phyloP scores from a whole-genome alignment of 2,888 invertebrate species.

The Chrysomela aeneicollis region DNA sequence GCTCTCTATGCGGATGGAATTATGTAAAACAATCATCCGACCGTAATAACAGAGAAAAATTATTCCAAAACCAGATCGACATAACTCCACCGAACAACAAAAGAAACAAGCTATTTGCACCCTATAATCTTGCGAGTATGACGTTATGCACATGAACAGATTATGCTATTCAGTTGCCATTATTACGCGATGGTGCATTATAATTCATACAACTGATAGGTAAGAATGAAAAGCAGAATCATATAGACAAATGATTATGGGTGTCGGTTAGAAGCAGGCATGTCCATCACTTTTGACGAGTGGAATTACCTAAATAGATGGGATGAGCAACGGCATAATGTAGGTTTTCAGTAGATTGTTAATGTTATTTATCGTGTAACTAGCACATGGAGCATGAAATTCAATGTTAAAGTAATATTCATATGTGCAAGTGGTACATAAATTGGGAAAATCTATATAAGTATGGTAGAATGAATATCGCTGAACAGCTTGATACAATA shows the following conservation, averaged over 20 bases:
- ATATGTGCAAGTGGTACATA: not conserved
- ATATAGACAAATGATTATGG: conserved; percentile 44
- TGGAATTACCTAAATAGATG: conserved; percentile 44
- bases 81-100: conserved; percentile 15
- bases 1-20: not conserved
- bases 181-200: conserved; percentile 31
- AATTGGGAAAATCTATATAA: too few species aligned
- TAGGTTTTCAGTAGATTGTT: conserved; percentile 13
- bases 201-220: conserved; percentile 33
- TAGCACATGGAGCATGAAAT: conserved; percentile 1
- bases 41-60: conserved; percentile 19
- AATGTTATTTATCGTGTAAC: conserved; percentile 11
- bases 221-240: conserved; percentile 33
- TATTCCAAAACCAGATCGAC: conserved; percentile 20
- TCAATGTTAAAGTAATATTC: not conserved
- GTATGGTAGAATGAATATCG: too few species aligned
- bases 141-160: conserved; percentile 35
- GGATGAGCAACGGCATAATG: conserved; percentile 39
- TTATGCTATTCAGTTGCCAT: conserved; percentile 35
- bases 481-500: too few species aligned
- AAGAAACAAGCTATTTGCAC: not conserved
- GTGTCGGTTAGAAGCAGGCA: conserved; percentile 42
- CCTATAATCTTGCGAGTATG: conserved; percentile 32
- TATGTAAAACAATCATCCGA: conserved; percentile 16
- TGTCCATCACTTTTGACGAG: conserved; percentile 48